Conservation (phyloP, 2,888 invertebrate genomes). For the Dryomyza anilis region DNA sequence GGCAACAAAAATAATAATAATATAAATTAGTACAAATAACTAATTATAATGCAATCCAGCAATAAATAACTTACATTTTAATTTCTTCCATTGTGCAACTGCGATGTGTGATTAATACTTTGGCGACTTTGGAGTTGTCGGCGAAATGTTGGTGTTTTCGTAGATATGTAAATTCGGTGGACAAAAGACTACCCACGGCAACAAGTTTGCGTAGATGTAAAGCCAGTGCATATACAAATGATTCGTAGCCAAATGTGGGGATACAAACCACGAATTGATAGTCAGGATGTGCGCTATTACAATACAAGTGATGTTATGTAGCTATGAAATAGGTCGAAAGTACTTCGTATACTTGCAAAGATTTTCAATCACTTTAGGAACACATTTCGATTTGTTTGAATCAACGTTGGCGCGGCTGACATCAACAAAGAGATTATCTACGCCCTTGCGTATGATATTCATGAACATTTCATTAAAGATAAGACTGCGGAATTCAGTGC, state of each 20-base stretch:
- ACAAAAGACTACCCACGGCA: neutral
- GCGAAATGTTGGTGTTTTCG: neutral
- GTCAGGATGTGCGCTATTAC: conserved; percentile 21
- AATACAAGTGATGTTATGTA: too few species aligned
- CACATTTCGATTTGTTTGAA: neutral
- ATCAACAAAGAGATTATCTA: conserved; percentile 34
- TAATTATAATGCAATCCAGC: too few species aligned
- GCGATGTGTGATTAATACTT: conserved; percentile 1
- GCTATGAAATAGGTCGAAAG: too few species aligned
- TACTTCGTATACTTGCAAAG: conserved; percentile 25
- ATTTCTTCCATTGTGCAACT: conserved; percentile 9
- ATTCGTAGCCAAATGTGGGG: conserved; percentile 19
- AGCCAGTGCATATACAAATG: neutral
- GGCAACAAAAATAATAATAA: neutral
- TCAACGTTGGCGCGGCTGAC: neutral
- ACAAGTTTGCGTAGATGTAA: neutral
- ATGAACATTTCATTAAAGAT: conserved; percentile 33
- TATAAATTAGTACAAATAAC: neutral
- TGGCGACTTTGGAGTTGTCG: neutral
- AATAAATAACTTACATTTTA: conserved; percentile 8
- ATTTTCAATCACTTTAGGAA: conserved; percentile 17
- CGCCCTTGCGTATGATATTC: conserved; percentile 30
- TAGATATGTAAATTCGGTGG: neutral
- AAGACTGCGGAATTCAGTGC: conserved; percentile 30
- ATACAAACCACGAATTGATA: neutral